phyloP scores from a whole-genome alignment of 1,140 invertebrate genomes.

The Magallana gigas region DNA sequence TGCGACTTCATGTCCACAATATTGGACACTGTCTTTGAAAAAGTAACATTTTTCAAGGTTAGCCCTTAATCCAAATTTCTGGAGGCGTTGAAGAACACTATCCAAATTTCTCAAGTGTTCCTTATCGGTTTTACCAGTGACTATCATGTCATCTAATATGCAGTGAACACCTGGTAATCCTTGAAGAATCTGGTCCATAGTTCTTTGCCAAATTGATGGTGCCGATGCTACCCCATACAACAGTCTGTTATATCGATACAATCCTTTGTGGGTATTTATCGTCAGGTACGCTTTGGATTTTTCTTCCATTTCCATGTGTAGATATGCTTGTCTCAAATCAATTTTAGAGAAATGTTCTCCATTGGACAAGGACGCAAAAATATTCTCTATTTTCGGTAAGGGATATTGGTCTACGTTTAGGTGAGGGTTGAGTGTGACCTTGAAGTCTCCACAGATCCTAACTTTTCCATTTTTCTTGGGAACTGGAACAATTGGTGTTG shows the following conservation, averaged over 20 bases:
- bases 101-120: conserved; percentile 61
- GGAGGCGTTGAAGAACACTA: conserved; percentile 52
- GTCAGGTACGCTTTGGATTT: conserved; percentile 56
- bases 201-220: conserved; percentile 80
- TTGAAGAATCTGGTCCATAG: conserved; percentile 78
- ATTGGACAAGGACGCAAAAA: conserved; percentile 59
- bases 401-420: conserved; percentile 61
- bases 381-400: conserved; percentile 61
- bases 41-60: conserved; percentile 58
- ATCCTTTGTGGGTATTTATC: conserved; percentile 78
- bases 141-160: conserved; percentile 57
- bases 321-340: conserved; percentile 60
- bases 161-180: conserved; percentile 61
- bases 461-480: conserved; percentile 59
- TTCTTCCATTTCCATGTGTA: conserved; percentile 56
- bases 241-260: conserved; percentile 79
- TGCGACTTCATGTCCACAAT: conserved; percentile 64
- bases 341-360: conserved; percentile 62
- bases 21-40: conserved; percentile 54
- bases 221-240: conserved; percentile 80
- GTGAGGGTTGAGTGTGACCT: conserved; percentile 62
- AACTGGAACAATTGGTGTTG: conserved; percentile 62
- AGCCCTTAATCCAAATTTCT: conserved; percentile 35
- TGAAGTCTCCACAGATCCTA: conserved; percentile 73
- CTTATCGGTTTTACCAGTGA: conserved; percentile 41